phyloP scores from a whole-genome alignment of 2,797 vertebrate species.

The Typhlichthys eigenmanni region DNA sequence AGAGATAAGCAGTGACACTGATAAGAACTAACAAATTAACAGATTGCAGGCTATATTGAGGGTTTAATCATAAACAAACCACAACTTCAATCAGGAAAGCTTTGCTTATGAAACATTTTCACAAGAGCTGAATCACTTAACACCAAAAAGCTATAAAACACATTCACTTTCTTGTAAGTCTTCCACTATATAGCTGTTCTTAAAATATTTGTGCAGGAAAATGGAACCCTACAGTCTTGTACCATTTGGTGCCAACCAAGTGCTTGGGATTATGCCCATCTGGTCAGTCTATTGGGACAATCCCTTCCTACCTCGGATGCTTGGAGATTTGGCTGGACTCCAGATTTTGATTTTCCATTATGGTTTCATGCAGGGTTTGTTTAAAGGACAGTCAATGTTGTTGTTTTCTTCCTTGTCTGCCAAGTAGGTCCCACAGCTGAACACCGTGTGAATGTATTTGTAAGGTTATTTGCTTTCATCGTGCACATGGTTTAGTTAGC shows the following conservation, averaged over 20 bases:
- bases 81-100: conserved; percentile 12
- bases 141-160: conserved; percentile 8
- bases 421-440: conserved; percentile 29
- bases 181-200: neutral
- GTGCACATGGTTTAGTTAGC: neutral
- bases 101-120: neutral
- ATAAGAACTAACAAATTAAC: conserved; percentile 22
- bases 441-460: conserved; percentile 24
- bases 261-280: conserved; percentile 45
- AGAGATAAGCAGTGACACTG: conserved; percentile 8
- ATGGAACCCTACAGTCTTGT: conserved; percentile 7
- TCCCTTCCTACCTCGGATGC: conserved; percentile 50
- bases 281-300: conserved; percentile 28
- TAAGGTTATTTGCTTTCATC: conserved; percentile 5
- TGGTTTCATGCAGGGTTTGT: conserved; percentile 14
- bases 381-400: conserved; percentile 18
- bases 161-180: neutral
- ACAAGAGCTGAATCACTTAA: conserved; percentile 3
- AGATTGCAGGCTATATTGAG: neutral
- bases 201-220: neutral
- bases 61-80: conserved; percentile 29
- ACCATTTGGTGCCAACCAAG: conserved; percentile 36
- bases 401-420: conserved; percentile 28
- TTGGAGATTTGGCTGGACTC: conserved; percentile 8
- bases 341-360: conserved; percentile 16